Evolutionary conservation across 2,888 invertebrate species (phyloP), one percentile per base, ranked within the genome.

Genomic region (Athalia cordata): DNA sequence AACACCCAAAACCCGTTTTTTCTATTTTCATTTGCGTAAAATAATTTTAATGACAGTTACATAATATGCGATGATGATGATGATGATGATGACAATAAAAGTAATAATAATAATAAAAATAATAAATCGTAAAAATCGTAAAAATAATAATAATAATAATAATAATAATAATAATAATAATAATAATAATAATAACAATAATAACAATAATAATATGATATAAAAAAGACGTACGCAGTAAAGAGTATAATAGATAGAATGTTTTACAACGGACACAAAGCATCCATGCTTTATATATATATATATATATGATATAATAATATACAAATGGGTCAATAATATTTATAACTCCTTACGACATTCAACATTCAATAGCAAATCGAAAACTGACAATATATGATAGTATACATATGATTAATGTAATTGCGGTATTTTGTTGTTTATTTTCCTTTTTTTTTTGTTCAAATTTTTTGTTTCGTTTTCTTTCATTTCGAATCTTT

Each of bases 281-380:
- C 78, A 66, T 78, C 65, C 78, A 78, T 78, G 78, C 78, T 57
- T 45, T 45, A 29, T 29, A 29, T 29, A 29, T 29, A n/a, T n/a
- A n/a, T n/a, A n/a, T n/a, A 29, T 29, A 2, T 29, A 29, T 29
- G 29, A 29, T 29, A 29, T 29, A 29, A 57, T 62, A 68, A 59
- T 68, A 59, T 57, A 59, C 43, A 77, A 74, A 50, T 52, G 66
- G 29, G 49, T 68, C 79, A 79, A 29, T 29, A 29, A 29, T 29
- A 29, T 29, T 29, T 29, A 29, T 29, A 29, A 81, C 78, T 80
- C 75, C 81, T 80, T 82, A 80, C 76, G 80, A 81, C 79, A 79
- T 68, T 83, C 75, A 81, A 80, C 83, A 84, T 81, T 79, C 81
- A 84, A 77, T 78, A 80, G 79, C 79, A 75, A 78, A 55, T 72